A percentile compares a stretch with the other conserved stretches of the same genome.
Conservation (phyloP, 2,113 vertebrate genomes). For the Hirundichthys speculiger region DNA sequence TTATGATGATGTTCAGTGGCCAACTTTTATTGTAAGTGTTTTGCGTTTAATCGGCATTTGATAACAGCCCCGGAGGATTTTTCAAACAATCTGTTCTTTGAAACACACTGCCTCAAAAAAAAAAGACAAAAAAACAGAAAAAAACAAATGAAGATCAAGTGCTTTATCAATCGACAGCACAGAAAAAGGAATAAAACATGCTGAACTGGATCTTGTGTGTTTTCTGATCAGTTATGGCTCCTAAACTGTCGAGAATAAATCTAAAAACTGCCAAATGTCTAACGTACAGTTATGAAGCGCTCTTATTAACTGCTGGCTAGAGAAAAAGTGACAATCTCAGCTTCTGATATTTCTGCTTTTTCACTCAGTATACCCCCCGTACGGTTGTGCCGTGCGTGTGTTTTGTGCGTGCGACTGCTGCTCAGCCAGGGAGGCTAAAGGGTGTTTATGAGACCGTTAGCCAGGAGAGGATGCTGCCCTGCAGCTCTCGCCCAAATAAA, state of each 20-base stretch:
- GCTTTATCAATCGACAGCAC: not conserved
- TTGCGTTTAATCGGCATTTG: constrained; percentile 24
- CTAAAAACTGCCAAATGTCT: not conserved
- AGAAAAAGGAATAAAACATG: constrained; percentile 8
- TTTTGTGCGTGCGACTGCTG: constrained; percentile 37
- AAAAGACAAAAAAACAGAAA: not conserved
- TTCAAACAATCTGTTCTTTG: constrained; percentile 39
- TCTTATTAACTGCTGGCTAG: not conserved
- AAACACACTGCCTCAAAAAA: not conserved
- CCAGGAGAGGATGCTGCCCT: constrained; percentile 72
- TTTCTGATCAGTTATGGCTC: not conserved
- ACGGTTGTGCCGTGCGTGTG: too few relatives aligned
- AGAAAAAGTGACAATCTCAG: not conserved
- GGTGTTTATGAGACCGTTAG: constrained; percentile 76
- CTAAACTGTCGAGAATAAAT: not conserved
- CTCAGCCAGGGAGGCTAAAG: constrained; percentile 66
- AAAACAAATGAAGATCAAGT: not conserved
- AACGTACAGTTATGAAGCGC: not conserved
- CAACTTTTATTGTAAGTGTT: constrained; percentile 25
- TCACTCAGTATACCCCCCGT: constrained; percentile 10
- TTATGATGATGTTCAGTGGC: constrained; percentile 19
- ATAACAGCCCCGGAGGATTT: constrained; percentile 32
- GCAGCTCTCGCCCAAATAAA: constrained; percentile 79
- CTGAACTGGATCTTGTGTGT: not conserved
- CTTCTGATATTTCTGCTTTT: constrained; percentile 19